Evolutionary conservation across 2,797 vertebrate genomes (phyloP).

Genomic region (Acanthis flammea): DNA sequence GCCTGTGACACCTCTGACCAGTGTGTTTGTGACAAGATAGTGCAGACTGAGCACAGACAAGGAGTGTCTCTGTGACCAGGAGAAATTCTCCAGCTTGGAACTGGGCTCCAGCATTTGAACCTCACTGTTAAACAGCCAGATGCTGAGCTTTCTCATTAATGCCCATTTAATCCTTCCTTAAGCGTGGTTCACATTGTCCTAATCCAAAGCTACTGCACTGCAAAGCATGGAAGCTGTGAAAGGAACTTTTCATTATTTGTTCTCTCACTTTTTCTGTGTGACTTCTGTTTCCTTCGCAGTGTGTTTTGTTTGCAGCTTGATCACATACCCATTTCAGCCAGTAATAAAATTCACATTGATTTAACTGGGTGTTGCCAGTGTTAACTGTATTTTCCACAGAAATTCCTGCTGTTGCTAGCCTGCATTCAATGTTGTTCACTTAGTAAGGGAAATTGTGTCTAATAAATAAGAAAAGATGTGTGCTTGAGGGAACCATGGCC

Average conservation of each 20-base stretch:
- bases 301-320: slow-evolving; percentile 2
- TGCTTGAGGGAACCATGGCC: not conserved
- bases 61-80: not conserved
- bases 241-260: slow-evolving; percentile 42
- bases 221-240: not conserved
- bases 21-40: not conserved
- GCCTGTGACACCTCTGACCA: not conserved
- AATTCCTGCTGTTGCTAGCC: slow-evolving; percentile 12
- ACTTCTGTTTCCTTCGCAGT: slow-evolving; percentile 12
- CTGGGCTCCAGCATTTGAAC: not conserved
- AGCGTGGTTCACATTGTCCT: slow-evolving; percentile 1
- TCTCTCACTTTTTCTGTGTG: slow-evolving; percentile 9
- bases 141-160: slow-evolving; percentile 16
- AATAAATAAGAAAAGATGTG: slow-evolving; percentile 22
- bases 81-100: not conserved
- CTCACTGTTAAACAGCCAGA: not conserved
- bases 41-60: not conserved
- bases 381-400: slow-evolving; percentile 39
- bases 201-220: not conserved
- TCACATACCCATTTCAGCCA: not conserved
- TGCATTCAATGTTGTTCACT: not conserved
- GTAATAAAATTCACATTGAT: not conserved
- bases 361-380: slow-evolving; percentile 14
- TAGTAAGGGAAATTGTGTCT: not conserved
- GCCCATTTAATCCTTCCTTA: slow-evolving; percentile 38